These are phyloP conservation scores for Stenoptilia bipunctidactyla DNA, from an alignment of 2,888 invertebrate species.

Conservation along the genomic window DNA sequence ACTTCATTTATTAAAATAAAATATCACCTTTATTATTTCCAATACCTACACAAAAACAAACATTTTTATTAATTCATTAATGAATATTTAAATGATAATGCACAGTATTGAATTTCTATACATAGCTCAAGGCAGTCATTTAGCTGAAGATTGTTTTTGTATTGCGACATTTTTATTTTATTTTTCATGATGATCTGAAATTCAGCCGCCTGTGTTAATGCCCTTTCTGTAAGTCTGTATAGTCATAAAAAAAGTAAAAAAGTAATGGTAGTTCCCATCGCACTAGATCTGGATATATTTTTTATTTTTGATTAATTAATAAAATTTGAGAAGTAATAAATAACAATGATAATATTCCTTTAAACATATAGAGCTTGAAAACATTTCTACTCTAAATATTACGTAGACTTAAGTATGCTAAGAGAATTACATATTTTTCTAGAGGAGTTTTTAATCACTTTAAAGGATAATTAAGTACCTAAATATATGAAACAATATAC, in stretches of 20 bases:
- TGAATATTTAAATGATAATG: no score
- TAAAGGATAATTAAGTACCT: not conserved
- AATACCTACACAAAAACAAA: no score
- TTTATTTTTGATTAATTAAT: not conserved
- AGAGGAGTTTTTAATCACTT: not conserved
- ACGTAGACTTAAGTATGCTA: not conserved
- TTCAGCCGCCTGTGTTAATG: no score
- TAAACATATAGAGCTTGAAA: conserved; percentile 15
- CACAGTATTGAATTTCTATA: no score
- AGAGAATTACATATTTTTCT: conserved; percentile 1
- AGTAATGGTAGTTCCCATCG: conserved; percentile 24
- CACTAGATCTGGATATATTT: conserved; percentile 16
- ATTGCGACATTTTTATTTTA: not conserved
- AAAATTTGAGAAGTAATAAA: not conserved
- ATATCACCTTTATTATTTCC: no score
- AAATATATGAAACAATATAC: not conserved
- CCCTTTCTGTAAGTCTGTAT: no score
- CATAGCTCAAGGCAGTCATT: no score
- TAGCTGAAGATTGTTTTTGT: no score
- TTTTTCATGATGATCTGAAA: conserved; percentile 7
- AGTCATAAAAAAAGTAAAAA: conserved; percentile 23
- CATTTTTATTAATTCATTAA: no score
- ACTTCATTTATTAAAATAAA: no score
- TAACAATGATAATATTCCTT: not conserved
- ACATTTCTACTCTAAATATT: not conserved